Evolutionary conservation across 92 coral and sea anemone genomes (phyloP), one percentile per base, ranked within the genome.

Genomic region (Hydrozoanthus gracilis): DNA sequence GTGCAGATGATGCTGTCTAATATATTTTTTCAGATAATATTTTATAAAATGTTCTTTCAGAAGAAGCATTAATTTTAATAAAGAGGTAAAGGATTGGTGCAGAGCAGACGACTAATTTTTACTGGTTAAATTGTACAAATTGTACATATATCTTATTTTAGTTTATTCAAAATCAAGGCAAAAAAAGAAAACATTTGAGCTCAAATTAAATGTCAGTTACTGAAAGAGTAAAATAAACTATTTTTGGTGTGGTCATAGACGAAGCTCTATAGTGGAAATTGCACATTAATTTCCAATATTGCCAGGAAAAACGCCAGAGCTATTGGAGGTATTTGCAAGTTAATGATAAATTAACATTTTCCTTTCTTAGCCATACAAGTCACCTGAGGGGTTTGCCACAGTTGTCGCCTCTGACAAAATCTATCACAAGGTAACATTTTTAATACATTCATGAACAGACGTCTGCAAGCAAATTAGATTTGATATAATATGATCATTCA

Each of bases 301-400:
- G 8, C 15, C 11, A 56, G 64, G 11, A n/a, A 8, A 4, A 13
- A 11, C 14, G 15, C 4, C 4, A 56, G 64, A 56, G 15, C 64
- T 56, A 56, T 11, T 56, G 4, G 11, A n/a, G 11, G 3, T 56
- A 72, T 14, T 13, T 46, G 14, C 3, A 27, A 27, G 2, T 4
- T 45, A 4, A 4, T 46, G 15, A 45, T 4, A 8, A n/a, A 4
- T 8, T 18, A 27, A 3, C 10, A 4, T 18, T 6, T 15, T 54
- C 46, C 51, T 13, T 64, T 68, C 47, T 8, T 83, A 96, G 99
- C 99, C 99, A 2, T 92, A 93, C 82, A 96, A 92, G 72, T 96
- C 99, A 39, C 99, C 99, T 73, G 95, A 90, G 67, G 99, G 96
- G 16, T 93, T 93, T 70, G 98, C 99, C 74, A 96, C 99, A 75